Evolutionary conservation across 2,888 invertebrate species (phyloP).

Genomic region (Oxyteleia sp.): DNA sequence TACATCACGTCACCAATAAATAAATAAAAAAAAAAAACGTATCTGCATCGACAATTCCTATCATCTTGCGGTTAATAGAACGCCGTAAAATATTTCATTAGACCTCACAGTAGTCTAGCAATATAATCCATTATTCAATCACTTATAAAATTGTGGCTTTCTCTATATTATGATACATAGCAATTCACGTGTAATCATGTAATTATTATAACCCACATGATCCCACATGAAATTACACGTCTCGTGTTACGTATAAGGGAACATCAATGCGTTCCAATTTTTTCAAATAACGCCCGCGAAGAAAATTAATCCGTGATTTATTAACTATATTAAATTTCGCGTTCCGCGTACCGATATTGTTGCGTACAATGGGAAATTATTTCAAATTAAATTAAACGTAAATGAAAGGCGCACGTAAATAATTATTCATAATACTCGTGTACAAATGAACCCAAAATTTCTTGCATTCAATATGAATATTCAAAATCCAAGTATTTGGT

Average conservation of each 20-base stretch:
- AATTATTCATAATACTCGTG: too few species aligned
- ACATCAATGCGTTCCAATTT: slow-evolving; percentile 26
- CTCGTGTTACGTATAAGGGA: slow-evolving; percentile 37
- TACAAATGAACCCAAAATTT: too few species aligned
- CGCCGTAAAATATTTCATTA: not conserved
- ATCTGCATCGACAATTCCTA: not conserved
- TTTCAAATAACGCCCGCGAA: slow-evolving; percentile 24
- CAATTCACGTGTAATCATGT: slow-evolving; percentile 37
- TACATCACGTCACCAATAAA: not conserved
- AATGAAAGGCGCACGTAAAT: too few species aligned
- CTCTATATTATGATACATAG: slow-evolving; percentile 33
- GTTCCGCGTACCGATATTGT: too few species aligned
- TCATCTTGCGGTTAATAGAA: not conserved
- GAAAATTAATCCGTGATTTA: slow-evolving; percentile 22
- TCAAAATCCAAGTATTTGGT: too few species aligned
- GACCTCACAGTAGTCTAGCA: not conserved
- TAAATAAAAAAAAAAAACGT: not conserved
- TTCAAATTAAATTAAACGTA: too few species aligned
- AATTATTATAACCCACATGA: slow-evolving; percentile 52
- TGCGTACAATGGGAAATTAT: too few species aligned
- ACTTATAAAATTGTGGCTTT: slow-evolving; percentile 27
- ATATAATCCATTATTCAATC: slow-evolving; percentile 15
- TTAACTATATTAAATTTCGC: not conserved
- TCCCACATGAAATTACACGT: slow-evolving; percentile 39
- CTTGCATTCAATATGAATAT: too few species aligned